Evolutionary conservation across 2,888 invertebrate species (phyloP), one percentile per base, ranked within the genome.

Genomic region (Apeira syringaria): DNA sequence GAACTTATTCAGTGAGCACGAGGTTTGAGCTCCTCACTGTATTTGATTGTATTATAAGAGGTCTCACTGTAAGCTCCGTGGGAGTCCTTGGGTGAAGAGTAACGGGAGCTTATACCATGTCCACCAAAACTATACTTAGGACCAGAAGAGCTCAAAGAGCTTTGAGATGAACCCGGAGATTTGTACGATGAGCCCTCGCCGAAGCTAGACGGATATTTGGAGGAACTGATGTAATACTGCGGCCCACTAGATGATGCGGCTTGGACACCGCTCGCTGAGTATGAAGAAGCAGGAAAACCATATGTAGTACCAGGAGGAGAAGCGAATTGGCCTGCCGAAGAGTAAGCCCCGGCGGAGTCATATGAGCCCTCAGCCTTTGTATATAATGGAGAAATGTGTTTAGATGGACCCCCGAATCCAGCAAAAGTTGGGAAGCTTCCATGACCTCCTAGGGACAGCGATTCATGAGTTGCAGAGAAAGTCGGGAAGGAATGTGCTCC

Each of bases 41-140:
- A 90, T 61, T 89, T 90, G 38, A 90, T 90, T 3, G 90, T 90
- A 57, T 90, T 87, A 61, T 90, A 90, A 0, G 77, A 62, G 34
- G 72, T 74, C 62, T 87, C 87, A 51, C 88, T 88, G 53, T 79
- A 80, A 8, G 88, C 76, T 3, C 85, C 85, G 20, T 85, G 80
- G 11, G 65, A 56, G 48, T 89, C 90, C 48, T 80, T 80, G 11
- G 80, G 71, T 12, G 78, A 55, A 8, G 61, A 60, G 50, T 80
- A 83, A 15, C 76, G 74, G n/a, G 77, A 63, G 43, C 73, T 74
- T 2, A 68, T 62, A 24, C 67, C 57, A 33, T 75, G 75, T 18
- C 78, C 68, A 17, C 80, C 74, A 30, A 77, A 79, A 35, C 72
- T 80, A 50, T 79, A 75, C 61, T 85, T 87, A 36, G 85, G 81